Evolutionary conservation across 2,888 invertebrate genomes (phyloP).

Genomic region (Hirtodrosophila histrioides): DNA sequence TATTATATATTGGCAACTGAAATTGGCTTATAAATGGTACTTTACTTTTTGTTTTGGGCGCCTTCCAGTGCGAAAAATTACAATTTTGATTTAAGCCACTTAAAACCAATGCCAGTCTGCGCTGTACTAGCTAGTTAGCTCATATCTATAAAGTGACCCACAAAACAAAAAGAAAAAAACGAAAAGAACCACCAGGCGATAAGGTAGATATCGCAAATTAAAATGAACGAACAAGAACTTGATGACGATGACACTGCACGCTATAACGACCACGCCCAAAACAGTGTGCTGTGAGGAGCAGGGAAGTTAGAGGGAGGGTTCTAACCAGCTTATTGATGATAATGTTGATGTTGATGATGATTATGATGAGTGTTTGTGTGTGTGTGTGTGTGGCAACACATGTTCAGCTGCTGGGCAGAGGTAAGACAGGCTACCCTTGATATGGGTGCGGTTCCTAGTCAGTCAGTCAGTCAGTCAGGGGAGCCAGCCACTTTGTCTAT

Average conservation of each 20-base stretch:
- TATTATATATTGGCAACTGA: too few species aligned
- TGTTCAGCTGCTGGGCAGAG: slow-evolving; percentile 42
- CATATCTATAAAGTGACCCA: slow-evolving; percentile 37
- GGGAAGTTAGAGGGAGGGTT: not conserved
- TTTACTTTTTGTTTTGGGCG: not conserved
- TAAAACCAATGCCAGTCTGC: slow-evolving; percentile 7
- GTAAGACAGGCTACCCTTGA: slow-evolving; percentile 19
- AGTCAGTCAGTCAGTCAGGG: slow-evolving; percentile 22
- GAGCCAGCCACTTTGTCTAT: slow-evolving; percentile 56
- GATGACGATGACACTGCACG: slow-evolving; percentile 54
- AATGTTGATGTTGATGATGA: slow-evolving; percentile 32
- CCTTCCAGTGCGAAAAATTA: not conserved
- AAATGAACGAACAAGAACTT: slow-evolving; percentile 26
- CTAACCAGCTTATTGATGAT: slow-evolving; percentile 45
- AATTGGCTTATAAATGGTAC: too few species aligned
- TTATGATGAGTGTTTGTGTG: slow-evolving; percentile 10
- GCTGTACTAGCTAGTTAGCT: slow-evolving; percentile 4
- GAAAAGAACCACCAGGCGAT: slow-evolving; percentile 13
- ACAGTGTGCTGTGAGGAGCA: not conserved
- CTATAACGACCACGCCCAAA: slow-evolving; percentile 47
- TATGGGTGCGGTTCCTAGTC: slow-evolving; percentile 45
- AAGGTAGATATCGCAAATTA: slow-evolving; percentile 34
- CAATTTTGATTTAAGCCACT: slow-evolving; percentile 15
- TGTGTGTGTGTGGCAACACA: slow-evolving; percentile 33
- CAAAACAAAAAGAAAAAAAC: not conserved